Percentiles rank a stretch among this genome's conserved stretches.
Conservation (phyloP, 2,888 invertebrate genomes). For the Lucinisca nassula region DNA sequence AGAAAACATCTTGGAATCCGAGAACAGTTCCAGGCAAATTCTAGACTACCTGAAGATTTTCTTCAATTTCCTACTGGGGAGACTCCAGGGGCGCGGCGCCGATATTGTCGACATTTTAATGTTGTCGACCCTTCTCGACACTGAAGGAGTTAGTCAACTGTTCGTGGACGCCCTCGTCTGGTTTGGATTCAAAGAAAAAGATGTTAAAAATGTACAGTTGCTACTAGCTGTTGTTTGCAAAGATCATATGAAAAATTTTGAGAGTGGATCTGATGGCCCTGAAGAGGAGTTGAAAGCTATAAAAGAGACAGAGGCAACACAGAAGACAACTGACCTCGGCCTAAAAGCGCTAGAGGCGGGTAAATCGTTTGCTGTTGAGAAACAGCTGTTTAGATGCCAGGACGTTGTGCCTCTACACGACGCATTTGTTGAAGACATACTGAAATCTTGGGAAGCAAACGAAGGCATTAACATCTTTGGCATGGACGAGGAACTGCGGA, state of each 20-base stretch:
- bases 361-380: too few relatives aligned
- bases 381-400: too few relatives aligned
- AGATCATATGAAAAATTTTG: slow-evolving; percentile 22
- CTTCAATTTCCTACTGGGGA: slow-evolving; percentile 62
- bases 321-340: too few relatives aligned
- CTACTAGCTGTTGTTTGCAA: slow-evolving; percentile 48
- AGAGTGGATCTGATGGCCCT: too few relatives aligned
- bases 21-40: slow-evolving; percentile 24
- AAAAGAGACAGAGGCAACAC: too few relatives aligned
- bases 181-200: slow-evolving; percentile 50
- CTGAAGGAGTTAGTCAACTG: slow-evolving; percentile 43
- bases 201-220: slow-evolving; percentile 33
- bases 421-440: neutral
- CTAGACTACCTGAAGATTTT: slow-evolving; percentile 61
- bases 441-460: neutral
- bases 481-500: slow-evolving; percentile 23
- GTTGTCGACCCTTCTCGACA: slow-evolving; percentile 62
- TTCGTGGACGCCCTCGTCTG: slow-evolving; percentile 35
- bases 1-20: slow-evolving; percentile 39
- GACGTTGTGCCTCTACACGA: neutral
- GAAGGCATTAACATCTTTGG: neutral
- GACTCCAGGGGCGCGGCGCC: slow-evolving; percentile 44
- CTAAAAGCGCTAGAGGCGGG: too few relatives aligned
- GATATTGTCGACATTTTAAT: slow-evolving; percentile 62
- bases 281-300: too few relatives aligned